Percentiles rank a stretch among this genome's conserved stretches.
These are phyloP conservation scores for Erebia palarica DNA, from an alignment of 2,888 invertebrate species.

Conservation along the genomic window DNA sequence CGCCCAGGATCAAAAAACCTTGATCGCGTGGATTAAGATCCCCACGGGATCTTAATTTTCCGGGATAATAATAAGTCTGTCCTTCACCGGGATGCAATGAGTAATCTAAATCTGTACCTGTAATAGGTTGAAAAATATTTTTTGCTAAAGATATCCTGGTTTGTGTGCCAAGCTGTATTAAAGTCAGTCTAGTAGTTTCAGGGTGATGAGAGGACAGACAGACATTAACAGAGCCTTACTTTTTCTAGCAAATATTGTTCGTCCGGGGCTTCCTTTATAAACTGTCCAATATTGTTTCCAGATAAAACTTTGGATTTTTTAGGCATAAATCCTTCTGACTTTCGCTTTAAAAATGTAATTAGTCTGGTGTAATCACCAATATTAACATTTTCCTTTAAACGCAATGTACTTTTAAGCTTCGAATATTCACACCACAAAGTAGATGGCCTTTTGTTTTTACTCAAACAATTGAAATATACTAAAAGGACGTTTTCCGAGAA, in stretches of 20 bases:
- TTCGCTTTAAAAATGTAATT: background rate
- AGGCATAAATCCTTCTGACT: background rate
- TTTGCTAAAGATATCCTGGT: too few species aligned
- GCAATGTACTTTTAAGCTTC: background rate
- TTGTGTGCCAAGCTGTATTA: too few species aligned
- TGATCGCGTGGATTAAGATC: too few species aligned
- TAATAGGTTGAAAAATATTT: too few species aligned
- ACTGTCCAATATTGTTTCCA: background rate
- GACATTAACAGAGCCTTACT: background rate
- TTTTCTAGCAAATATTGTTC: conserved; percentile 4
- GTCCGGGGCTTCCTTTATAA: background rate
- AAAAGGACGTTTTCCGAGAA: background rate
- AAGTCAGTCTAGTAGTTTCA: too few species aligned
- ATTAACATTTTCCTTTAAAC: background rate
- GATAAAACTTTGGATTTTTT: conserved; percentile 1
- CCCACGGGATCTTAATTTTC: too few species aligned
- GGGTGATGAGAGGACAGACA: too few species aligned
- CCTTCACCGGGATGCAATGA: too few species aligned
- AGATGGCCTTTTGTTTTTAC: background rate
- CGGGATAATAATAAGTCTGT: too few species aligned
- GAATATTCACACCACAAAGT: conserved; percentile 4
- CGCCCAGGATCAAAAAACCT: too few species aligned
- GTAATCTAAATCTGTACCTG: too few species aligned
- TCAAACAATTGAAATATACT: background rate
- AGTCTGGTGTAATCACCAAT: background rate